phyloP scores from a whole-genome alignment of 2,888 invertebrate species.

The Andrena marginata region DNA sequence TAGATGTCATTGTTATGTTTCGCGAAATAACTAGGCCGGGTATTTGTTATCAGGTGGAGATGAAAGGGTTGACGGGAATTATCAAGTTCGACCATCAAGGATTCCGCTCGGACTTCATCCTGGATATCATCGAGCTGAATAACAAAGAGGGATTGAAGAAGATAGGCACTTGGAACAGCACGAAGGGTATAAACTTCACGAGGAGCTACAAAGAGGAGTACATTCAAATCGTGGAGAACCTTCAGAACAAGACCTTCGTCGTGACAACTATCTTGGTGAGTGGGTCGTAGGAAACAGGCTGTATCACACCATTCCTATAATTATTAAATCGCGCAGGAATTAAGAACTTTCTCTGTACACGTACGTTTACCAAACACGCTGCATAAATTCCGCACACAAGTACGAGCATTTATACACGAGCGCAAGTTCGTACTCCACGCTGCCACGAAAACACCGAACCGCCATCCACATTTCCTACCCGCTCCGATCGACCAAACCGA shows the following conservation, averaged over 20 bases:
- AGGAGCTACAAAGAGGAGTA: slow-evolving; percentile 94
- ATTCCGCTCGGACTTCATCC: slow-evolving; percentile 94
- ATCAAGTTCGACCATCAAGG: slow-evolving; percentile 98
- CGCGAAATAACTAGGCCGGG: neutral
- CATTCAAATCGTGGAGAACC: slow-evolving; percentile 94
- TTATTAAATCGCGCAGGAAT: neutral
- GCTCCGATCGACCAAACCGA: too few relatives aligned
- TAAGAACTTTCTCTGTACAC: slow-evolving; percentile 13
- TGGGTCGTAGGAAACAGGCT: slow-evolving; percentile 44
- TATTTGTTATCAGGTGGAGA: slow-evolving; percentile 89
- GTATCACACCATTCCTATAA: neutral
- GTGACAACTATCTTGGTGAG: slow-evolving; percentile 97
- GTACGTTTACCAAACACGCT: neutral
- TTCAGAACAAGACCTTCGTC: slow-evolving; percentile 96
- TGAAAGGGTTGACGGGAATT: slow-evolving; percentile 96
- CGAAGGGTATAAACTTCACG: slow-evolving; percentile 95
- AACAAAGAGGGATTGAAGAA: slow-evolving; percentile 93
- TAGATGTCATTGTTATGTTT: neutral
- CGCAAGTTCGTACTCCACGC: too few relatives aligned
- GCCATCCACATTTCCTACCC: too few relatives aligned
- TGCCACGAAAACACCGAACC: too few relatives aligned
- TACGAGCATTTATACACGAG: too few relatives aligned
- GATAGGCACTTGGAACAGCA: slow-evolving; percentile 95
- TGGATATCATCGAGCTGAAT: slow-evolving; percentile 95
- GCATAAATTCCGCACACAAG: neutral